phyloP scores from a whole-genome alignment of 2,113 vertebrate genomes.

The Gopherus evgoodei region DNA sequence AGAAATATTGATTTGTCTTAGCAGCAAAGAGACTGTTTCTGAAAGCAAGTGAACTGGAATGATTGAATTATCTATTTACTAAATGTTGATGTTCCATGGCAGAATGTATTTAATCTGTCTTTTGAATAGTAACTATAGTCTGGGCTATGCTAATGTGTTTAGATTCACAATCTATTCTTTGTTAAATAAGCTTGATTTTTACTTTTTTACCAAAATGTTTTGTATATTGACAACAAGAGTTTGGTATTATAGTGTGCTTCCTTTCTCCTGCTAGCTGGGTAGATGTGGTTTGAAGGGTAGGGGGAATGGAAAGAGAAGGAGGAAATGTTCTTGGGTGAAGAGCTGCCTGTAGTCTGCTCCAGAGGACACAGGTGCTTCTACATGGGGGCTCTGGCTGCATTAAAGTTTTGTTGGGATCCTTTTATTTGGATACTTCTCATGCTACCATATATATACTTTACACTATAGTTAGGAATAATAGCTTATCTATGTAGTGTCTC shows the following conservation, averaged over 20 bases:
- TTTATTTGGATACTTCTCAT: slow-evolving; percentile 5
- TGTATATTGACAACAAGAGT: slow-evolving; percentile 18
- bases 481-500: neutral
- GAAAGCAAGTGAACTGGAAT: neutral
- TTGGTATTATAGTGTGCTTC: neutral
- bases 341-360: neutral
- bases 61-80: neutral
- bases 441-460: slow-evolving; percentile 20
- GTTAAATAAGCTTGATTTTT: slow-evolving; percentile 41
- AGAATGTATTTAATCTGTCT: slow-evolving; percentile 37
- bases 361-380: neutral
- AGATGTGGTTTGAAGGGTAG: neutral
- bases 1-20: slow-evolving; percentile 43
- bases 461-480: slow-evolving; percentile 21
- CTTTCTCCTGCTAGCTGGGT: neutral
- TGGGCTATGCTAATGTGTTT: neutral
- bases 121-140: slow-evolving; percentile 25
- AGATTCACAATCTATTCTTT: slow-evolving; percentile 36
- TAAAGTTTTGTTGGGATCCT: neutral
- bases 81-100: neutral
- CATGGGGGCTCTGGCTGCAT: neutral
- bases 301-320: neutral
- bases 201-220: slow-evolving; percentile 4
- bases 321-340: neutral
- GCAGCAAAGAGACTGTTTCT: neutral